Conservation (phyloP, 1,140 invertebrate genomes). For the Drosophila sucinea region DNA sequence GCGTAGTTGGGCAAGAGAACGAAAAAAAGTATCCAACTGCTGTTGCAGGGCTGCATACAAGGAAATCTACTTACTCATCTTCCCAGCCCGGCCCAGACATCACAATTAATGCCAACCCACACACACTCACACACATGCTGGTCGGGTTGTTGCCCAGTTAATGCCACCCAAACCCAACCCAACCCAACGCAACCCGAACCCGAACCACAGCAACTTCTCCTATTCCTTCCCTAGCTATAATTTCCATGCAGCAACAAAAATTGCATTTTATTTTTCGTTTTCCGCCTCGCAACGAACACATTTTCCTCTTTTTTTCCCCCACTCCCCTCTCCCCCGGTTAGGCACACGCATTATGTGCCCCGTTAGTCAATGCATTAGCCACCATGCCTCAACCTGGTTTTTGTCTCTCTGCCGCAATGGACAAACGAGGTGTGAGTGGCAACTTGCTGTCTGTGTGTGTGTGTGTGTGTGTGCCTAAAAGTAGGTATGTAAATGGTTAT, state of each 20-base stretch:
- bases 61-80: conserved; percentile 80
- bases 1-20: conserved; percentile 29
- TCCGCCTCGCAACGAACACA: conserved; percentile 48
- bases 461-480: conserved; percentile 33
- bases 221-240: conserved; percentile 47
- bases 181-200: neutral
- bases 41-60: conserved; percentile 61
- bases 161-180: conserved; percentile 60
- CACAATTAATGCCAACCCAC: conserved; percentile 72
- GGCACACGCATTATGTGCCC: conserved; percentile 52
- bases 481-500: conserved; percentile 35
- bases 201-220: neutral
- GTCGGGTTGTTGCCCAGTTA: conserved; percentile 52
- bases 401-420: neutral
- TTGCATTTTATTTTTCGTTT: conserved; percentile 79
- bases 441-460: neutral
- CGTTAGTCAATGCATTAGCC: conserved; percentile 76
- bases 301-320: conserved; percentile 32
- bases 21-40: neutral
- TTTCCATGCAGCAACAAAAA: conserved; percentile 78
- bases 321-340: neutral
- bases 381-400: neutral
- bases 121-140: conserved; percentile 42
- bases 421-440: conserved; percentile 3
- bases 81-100: conserved; percentile 65